Percentiles rank a stretch among this genome's conserved stretches.
Conservation (phyloP, 2,888 invertebrate genomes). For the Artemia sp. region DNA sequence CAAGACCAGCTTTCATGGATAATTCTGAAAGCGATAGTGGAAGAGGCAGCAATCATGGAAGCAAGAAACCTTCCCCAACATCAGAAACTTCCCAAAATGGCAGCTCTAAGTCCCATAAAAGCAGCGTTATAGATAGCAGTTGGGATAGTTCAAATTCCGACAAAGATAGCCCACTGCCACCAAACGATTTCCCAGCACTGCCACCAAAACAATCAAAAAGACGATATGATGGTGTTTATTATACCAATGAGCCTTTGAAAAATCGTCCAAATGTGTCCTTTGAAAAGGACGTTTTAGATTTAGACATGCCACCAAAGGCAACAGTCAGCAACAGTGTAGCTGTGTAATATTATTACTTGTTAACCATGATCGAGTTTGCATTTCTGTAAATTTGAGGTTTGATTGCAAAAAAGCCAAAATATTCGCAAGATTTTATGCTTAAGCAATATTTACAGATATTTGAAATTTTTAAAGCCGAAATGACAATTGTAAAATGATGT, state of each 20-base stretch:
- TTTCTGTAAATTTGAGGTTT: too few relatives aligned
- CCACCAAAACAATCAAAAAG: slow-evolving; percentile 17
- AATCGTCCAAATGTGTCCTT: slow-evolving; percentile 56
- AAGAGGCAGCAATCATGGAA: slow-evolving; percentile 12
- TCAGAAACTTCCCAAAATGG: slow-evolving; percentile 1
- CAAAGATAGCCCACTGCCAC: slow-evolving; percentile 19
- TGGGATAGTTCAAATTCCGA: slow-evolving; percentile 14
- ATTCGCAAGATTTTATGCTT: too few relatives aligned
- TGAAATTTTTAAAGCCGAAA: too few relatives aligned
- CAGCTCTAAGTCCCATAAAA: neutral
- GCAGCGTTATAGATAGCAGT: neutral
- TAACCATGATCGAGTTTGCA: too few relatives aligned
- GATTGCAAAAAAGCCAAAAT: too few relatives aligned
- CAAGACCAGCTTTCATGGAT: neutral
- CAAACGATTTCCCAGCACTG: slow-evolving; percentile 9
- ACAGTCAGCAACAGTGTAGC: slow-evolving; percentile 13
- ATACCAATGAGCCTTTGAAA: slow-evolving; percentile 63
- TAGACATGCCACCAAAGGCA: slow-evolving; percentile 35
- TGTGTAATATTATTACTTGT: neutral
- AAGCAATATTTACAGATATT: too few relatives aligned
- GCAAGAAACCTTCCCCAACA: slow-evolving; percentile 13
- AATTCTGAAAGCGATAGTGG: slow-evolving; percentile 16
- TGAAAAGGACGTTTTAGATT: slow-evolving; percentile 60
- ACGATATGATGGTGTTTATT: slow-evolving; percentile 61
- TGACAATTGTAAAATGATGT: too few relatives aligned